A percentile compares a stretch with the other conserved stretches of the same genome.
Conservation (phyloP, 2,797 vertebrate genomes). For the Betta splendens region DNA sequence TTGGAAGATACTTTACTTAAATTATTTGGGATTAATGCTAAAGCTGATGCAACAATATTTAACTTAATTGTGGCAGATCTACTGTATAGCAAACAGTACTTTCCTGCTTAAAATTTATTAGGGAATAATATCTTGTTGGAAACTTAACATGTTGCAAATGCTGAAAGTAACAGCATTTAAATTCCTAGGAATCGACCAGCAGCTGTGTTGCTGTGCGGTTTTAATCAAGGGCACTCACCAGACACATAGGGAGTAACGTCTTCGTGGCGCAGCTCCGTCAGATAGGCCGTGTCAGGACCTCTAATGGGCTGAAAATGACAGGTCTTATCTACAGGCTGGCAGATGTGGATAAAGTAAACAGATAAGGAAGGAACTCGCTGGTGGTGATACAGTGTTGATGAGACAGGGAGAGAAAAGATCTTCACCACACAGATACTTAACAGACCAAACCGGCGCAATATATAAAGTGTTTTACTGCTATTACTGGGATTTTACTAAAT, state of each 20-base stretch:
- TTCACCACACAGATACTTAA: conserved; percentile 27
- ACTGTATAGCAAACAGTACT: not conserved
- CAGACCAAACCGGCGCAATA: conserved; percentile 11
- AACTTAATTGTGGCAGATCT: not conserved
- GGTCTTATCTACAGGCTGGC: conserved; percentile 57
- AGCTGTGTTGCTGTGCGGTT: conserved; percentile 8
- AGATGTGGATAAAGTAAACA: conserved; percentile 49
- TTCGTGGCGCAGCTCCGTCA: conserved; percentile 32
- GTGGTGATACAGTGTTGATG: conserved; percentile 37
- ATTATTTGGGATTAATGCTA: too few species aligned
- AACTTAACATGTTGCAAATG: not conserved
- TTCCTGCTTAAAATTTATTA: not conserved
- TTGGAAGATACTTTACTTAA: too few species aligned
- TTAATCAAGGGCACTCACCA: conserved; percentile 30
- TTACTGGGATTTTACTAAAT: not conserved
- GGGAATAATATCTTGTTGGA: not conserved
- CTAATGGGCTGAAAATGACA: conserved; percentile 57
- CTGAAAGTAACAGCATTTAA: not conserved
- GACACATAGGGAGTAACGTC: conserved; percentile 37
- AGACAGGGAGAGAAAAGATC: conserved; percentile 33
- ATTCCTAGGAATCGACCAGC: too few species aligned
- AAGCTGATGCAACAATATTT: conserved; percentile 5
- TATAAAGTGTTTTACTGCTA: not conserved
- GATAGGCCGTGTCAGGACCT: conserved; percentile 45
- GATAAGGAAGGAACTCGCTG: conserved; percentile 48